phyloP scores from a whole-genome alignment of 1,140 invertebrate genomes.

The Cataglyphis hispanica region DNA sequence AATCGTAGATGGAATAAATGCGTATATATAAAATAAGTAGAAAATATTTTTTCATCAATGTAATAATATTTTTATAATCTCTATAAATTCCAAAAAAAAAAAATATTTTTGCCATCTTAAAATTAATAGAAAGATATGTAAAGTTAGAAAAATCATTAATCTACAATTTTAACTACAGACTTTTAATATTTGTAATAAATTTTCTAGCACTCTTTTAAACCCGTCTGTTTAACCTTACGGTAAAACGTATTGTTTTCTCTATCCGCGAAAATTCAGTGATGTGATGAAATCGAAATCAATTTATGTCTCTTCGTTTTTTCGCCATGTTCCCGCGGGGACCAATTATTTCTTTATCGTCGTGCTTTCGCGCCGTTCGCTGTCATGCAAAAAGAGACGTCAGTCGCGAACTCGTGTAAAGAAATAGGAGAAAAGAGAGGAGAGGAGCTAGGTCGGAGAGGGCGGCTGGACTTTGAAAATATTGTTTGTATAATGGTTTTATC shows the following conservation, averaged over 20 bases:
- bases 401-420: conserved; percentile 54
- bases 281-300: conserved; percentile 37
- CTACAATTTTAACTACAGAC: neutral
- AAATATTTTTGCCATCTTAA: neutral
- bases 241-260: neutral
- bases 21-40: neutral
- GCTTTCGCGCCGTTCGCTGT: conserved; percentile 26
- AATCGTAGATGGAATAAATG: neutral
- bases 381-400: conserved; percentile 56
- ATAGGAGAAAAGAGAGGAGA: neutral
- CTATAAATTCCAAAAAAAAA: neutral
- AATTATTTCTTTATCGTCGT: conserved; percentile 55
- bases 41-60: neutral
- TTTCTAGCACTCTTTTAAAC: neutral
- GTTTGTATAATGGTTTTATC: conserved; percentile 68
- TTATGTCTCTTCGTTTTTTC: conserved; percentile 18
- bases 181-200: neutral
- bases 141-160: neutral
- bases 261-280: conserved; percentile 21
- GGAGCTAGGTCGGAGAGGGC: neutral
- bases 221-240: neutral
- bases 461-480: conserved; percentile 69
- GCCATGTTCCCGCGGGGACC: conserved; percentile 17
- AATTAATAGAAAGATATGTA: neutral
- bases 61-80: neutral